These are phyloP conservation scores for Heliconius nattereri DNA, from an alignment of 1,140 invertebrate genomes.

Conservation along the genomic window DNA sequence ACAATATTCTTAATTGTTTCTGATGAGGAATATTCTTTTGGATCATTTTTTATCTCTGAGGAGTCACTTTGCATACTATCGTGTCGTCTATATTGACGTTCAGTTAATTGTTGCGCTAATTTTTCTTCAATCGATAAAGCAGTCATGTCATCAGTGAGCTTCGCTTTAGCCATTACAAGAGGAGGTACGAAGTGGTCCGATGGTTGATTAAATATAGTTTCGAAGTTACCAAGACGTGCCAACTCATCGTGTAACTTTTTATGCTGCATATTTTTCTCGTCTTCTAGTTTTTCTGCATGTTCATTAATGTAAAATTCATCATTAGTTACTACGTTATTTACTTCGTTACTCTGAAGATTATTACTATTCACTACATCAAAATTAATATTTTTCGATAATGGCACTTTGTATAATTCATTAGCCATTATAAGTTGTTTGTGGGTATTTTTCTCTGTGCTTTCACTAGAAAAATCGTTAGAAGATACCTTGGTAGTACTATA, in stretches of 20 bases:
- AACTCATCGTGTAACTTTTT: slow-evolving; percentile 71
- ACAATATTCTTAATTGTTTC: slow-evolving; percentile 21
- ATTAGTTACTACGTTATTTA: slow-evolving; percentile 53
- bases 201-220: slow-evolving; percentile 77
- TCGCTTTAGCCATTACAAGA: slow-evolving; percentile 79
- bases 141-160: slow-evolving; percentile 78
- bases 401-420: slow-evolving; percentile 43
- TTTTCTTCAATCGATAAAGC: slow-evolving; percentile 77
- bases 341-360: slow-evolving; percentile 64
- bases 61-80: slow-evolving; percentile 42
- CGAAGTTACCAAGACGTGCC: slow-evolving; percentile 65
- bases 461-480: slow-evolving; percentile 32
- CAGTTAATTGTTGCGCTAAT: slow-evolving; percentile 70
- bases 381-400: slow-evolving; percentile 53
- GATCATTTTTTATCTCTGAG: slow-evolving; percentile 29
- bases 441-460: slow-evolving; percentile 33
- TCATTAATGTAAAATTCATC: slow-evolving; percentile 54
- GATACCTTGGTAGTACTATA: slow-evolving; percentile 43
- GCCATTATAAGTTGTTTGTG: slow-evolving; percentile 35
- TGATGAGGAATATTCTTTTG: slow-evolving; percentile 18
- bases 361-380: slow-evolving; percentile 53
- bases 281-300: slow-evolving; percentile 60
- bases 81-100: slow-evolving; percentile 52
- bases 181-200: slow-evolving; percentile 80
- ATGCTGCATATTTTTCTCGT: slow-evolving; percentile 68